These are phyloP conservation scores for Catamblyrhynchus diadema DNA, from an alignment of 2,797 vertebrate genomes.

Conservation along the genomic window DNA sequence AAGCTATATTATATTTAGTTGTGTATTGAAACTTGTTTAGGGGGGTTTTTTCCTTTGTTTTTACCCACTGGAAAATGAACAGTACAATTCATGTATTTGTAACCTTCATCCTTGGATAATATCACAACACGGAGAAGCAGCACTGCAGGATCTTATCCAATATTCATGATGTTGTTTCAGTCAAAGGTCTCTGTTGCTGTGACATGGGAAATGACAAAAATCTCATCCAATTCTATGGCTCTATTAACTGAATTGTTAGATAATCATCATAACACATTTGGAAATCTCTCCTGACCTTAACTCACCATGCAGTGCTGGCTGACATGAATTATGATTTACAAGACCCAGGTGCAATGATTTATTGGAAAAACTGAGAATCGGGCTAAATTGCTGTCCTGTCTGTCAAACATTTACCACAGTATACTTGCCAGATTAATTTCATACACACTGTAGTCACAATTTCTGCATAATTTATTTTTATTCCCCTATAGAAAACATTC, in stretches of 20 bases:
- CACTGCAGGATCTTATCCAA: slow-evolving; percentile 27
- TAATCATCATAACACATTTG: slow-evolving; percentile 16
- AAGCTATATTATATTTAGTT: slow-evolving; percentile 70
- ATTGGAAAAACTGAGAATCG: slow-evolving; percentile 40
- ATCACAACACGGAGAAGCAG: slow-evolving; percentile 5
- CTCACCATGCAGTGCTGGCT: slow-evolving; percentile 26
- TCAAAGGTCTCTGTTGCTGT: slow-evolving; percentile 53
- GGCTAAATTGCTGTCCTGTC: slow-evolving; percentile 10
- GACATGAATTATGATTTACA: slow-evolving; percentile 27
- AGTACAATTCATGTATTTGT: slow-evolving; percentile 33
- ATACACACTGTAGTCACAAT: neutral
- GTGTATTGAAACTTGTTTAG: slow-evolving; percentile 68
- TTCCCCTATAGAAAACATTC: slow-evolving; percentile 34
- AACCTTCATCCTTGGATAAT: slow-evolving; percentile 43
- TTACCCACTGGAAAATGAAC: slow-evolving; percentile 41
- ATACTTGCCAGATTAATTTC: slow-evolving; percentile 43
- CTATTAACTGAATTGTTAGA: slow-evolving; percentile 51
- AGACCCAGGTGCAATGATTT: slow-evolving; percentile 17
- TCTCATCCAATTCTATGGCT: slow-evolving; percentile 13
- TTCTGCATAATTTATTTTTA: slow-evolving; percentile 62
- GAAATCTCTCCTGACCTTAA: slow-evolving; percentile 54
- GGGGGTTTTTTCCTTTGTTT: slow-evolving; percentile 28
- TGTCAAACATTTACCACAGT: slow-evolving; percentile 18
- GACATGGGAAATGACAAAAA: slow-evolving; percentile 58
- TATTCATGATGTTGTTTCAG: slow-evolving; percentile 47